Percentiles rank a stretch among this genome's conserved stretches.
phyloP scores from a whole-genome alignment of 2,113 vertebrate genomes.

The human region DNA sequence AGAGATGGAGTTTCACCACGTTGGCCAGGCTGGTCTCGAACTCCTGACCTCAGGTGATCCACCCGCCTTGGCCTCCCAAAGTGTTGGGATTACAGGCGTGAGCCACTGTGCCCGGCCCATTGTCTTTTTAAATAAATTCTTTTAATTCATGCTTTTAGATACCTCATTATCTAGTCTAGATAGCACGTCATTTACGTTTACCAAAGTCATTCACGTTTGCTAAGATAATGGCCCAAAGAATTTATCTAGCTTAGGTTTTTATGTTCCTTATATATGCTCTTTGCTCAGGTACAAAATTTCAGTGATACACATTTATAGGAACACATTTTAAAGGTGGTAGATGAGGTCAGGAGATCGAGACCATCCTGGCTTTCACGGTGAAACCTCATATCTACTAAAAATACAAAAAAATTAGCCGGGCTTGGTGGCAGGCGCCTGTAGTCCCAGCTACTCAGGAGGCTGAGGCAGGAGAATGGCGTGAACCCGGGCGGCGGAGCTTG shows the following conservation, averaged over 20 bases:
- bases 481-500: no score
- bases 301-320: not conserved
- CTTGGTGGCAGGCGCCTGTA: no score
- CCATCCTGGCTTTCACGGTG: no score
- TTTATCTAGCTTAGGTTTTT: constrained; percentile 3
- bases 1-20: no score
- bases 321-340: not conserved
- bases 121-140: constrained; percentile 11
- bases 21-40: no score
- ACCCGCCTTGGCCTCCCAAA: no score
- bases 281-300: not conserved
- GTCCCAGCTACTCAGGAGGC: no score
- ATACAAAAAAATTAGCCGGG: no score
- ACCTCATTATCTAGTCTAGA: not conserved
- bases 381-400: no score
- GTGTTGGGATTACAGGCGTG: no score
- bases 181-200: not conserved
- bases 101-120: not conserved
- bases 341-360: not conserved
- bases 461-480: no score
- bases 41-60: no score
- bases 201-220: not conserved
- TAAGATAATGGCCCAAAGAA: not conserved
- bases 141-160: constrained; percentile 17
- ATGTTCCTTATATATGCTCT: not conserved